Base-by-base conservation (phyloP, 2,113 vertebrate species). In the Mastomys coucha region DNA sequence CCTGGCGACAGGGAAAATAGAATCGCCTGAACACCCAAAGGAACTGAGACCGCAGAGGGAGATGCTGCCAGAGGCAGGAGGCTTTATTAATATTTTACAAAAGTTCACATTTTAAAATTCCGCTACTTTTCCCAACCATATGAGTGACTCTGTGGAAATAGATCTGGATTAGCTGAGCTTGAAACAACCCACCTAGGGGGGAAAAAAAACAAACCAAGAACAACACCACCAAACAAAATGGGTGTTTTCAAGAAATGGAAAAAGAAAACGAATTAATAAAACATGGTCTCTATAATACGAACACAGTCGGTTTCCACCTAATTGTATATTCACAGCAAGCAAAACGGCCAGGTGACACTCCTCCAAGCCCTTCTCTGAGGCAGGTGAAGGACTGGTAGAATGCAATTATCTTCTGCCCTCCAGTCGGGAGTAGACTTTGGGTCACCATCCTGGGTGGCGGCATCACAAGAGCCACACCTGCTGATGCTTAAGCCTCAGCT, bases 41-140 rank as follows among this genome's bases (percentile, higher is more conserved):
- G 39, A 11, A 69, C 31, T 13, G 65, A 75, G 31, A 33, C 31
- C 19, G 36, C 3, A 13, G 26, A 36, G 33, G 33, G 51, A 94
- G 78, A 58, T 8, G 49, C 85, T 49, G 85, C 82, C 70, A 58
- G 80, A 42, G 11, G 73, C 49, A 31, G 49, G 63, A 97, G 89
- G 58, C n/a, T 81, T 49, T 22, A 58, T 96, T 93, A 96, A 78
- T 94, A 87, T 82, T 91, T 95, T 84, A 84, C 88, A 82, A 28
- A 80, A 78, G 58, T 95, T 94, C 94, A 96, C 90, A 56, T 85
- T 89, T 88, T 80, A 91, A 94, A 95, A 85, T 91, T 58, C 51
- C 58, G 45, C n/a, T 51, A 56, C 20, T 69, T 58, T 90, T 58
- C 80, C 56, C 39, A 84, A 70, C 28, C 81, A 28, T 85, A 91